These are phyloP conservation scores for Zoanthus sansibaricus DNA, from an alignment of 92 coral and sea anemone species.

Conservation along the genomic window DNA sequence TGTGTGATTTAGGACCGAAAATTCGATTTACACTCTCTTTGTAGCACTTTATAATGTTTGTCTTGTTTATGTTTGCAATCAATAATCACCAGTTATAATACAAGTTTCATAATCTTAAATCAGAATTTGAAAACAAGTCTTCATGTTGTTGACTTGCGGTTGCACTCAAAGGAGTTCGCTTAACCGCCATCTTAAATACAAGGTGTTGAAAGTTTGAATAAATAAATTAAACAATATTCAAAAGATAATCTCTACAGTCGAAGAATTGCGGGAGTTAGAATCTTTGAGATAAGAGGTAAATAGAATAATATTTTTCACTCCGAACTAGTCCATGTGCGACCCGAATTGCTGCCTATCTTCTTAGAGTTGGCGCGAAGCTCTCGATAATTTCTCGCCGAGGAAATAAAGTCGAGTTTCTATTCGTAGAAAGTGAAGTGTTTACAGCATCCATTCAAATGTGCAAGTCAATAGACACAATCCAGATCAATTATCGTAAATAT, in stretches of 20 bases:
- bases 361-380: slow-evolving; percentile 14
- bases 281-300: slow-evolving; percentile 71
- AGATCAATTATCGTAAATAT: slow-evolving; percentile 65
- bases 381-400: slow-evolving; percentile 8
- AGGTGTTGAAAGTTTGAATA: slow-evolving; percentile 49
- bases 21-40: slow-evolving; percentile 52
- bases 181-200: slow-evolving; percentile 47
- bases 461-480: slow-evolving; percentile 64
- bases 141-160: slow-evolving; percentile 43
- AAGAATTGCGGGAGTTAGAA: slow-evolving; percentile 53
- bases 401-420: slow-evolving; percentile 23
- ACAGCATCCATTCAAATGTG: slow-evolving; percentile 36
- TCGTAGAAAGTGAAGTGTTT: slow-evolving; percentile 29
- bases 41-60: slow-evolving; percentile 40
- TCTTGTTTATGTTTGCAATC: slow-evolving; percentile 44
- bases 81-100: slow-evolving; percentile 35
- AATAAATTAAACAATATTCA: slow-evolving; percentile 47
- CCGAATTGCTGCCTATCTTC: background rate
- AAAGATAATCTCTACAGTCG: slow-evolving; percentile 37
- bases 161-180: slow-evolving; percentile 32
- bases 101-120: slow-evolving; percentile 35
- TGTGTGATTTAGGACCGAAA: slow-evolving; percentile 7
- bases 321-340: slow-evolving; percentile 10
- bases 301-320: slow-evolving; percentile 53
- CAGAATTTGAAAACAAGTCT: slow-evolving; percentile 47